phyloP scores from a whole-genome alignment of 2,113 vertebrate genomes.

The Circaetus gallicus region DNA sequence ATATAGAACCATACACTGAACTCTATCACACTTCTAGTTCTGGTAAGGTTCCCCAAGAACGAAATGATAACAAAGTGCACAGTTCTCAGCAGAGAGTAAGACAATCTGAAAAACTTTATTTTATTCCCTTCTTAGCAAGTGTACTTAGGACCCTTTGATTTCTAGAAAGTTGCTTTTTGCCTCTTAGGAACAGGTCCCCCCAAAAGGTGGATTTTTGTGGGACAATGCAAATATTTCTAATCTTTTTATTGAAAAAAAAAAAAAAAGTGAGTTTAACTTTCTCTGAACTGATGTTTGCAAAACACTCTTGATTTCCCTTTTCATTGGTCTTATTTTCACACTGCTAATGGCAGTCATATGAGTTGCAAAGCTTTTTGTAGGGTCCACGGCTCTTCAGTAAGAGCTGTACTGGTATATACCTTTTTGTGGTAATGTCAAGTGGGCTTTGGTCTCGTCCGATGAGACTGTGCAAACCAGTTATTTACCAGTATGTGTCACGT shows the following conservation, averaged over 20 bases:
- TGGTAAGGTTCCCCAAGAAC: conserved; percentile 67
- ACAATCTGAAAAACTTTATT: neutral
- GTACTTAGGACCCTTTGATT: neutral
- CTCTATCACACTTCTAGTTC: conserved; percentile 84
- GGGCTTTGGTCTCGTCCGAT: neutral
- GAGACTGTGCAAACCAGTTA: neutral
- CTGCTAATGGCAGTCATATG: neutral
- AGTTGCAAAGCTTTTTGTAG: neutral
- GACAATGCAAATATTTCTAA: neutral
- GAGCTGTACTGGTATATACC: neutral
- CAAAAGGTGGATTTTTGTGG: neutral
- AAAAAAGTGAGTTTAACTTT: neutral
- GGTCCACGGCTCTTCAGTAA: neutral
- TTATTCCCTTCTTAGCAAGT: neutral
- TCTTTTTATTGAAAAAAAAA: neutral
- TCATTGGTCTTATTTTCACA: neutral
- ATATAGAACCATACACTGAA: conserved; percentile 86
- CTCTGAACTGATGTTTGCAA: neutral
- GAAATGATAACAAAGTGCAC: neutral
- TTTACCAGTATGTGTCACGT: neutral
- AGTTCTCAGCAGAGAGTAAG: neutral
- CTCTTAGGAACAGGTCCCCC: neutral
- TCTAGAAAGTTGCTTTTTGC: neutral
- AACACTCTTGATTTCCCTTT: neutral
- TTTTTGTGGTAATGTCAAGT: neutral